Evolutionary conservation across 2,797 vertebrate genomes (phyloP).

Genomic region (Molossus alvarezi): DNA sequence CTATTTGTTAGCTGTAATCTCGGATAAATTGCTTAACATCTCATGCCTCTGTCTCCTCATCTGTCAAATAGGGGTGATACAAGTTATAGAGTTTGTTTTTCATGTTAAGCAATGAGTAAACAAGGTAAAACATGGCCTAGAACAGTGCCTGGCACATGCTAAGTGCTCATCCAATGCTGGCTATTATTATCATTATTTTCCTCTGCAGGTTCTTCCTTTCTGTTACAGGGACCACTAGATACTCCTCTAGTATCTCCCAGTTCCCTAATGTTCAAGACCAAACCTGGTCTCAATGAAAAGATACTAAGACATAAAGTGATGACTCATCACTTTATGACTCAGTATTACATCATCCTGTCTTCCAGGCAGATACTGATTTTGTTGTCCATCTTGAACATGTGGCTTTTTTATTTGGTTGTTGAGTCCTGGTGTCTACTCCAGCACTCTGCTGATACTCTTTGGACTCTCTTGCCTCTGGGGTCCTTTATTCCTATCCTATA

Average conservation of each 20-base stretch:
- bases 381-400: not conserved
- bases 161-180: not conserved
- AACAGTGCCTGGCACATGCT: not conserved
- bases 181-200: not conserved
- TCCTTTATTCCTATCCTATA: not conserved
- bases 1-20: not conserved
- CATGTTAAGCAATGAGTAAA: conserved; percentile 28
- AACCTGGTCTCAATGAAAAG: not conserved
- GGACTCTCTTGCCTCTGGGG: not conserved
- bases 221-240: not conserved
- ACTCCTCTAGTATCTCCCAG: not conserved
- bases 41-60: not conserved
- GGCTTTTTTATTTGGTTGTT: not conserved
- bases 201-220: not conserved
- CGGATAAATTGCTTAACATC: not conserved
- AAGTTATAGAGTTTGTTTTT: not conserved
- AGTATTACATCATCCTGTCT: not conserved
- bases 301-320: not conserved
- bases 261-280: not conserved
- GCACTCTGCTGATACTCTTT: not conserved
- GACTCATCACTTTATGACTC: not conserved
- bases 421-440: not conserved
- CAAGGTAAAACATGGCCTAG: not conserved
- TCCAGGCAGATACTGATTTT: not conserved
- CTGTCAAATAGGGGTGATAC: not conserved